These are phyloP conservation scores for Batillaria attramentaria DNA, from an alignment of 1,140 invertebrate species.

Conservation along the genomic window DNA sequence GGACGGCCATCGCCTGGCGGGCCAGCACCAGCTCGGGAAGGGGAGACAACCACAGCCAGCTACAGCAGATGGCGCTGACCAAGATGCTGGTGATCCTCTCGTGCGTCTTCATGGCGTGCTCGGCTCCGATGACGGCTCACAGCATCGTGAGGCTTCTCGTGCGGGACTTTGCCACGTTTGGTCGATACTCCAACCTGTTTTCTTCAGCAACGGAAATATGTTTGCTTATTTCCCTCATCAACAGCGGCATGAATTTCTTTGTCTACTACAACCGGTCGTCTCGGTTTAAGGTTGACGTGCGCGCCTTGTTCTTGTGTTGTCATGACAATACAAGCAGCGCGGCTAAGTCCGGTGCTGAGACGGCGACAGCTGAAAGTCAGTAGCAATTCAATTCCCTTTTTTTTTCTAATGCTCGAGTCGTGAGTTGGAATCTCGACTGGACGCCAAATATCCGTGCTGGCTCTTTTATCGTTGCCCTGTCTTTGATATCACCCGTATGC, in stretches of 20 bases:
- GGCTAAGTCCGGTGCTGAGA: no score
- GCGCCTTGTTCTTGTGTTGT: not conserved
- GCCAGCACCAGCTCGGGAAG: not conserved
- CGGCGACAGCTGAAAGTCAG: no score
- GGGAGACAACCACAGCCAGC: not conserved
- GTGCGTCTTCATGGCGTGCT: not conserved
- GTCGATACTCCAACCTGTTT: not conserved
- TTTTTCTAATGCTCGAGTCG: no score
- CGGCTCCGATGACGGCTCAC: not conserved
- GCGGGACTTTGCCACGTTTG: not conserved
- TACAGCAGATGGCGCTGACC: constrained; percentile 9
- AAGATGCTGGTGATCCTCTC: constrained; percentile 6
- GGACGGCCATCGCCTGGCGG: not conserved
- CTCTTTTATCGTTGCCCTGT: no score
- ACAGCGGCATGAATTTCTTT: not conserved
- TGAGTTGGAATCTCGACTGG: no score
- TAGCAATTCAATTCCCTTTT: no score
- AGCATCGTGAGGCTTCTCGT: not conserved
- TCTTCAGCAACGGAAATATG: not conserved
- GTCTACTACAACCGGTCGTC: constrained; percentile 2
- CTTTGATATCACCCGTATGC: no score
- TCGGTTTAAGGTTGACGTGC: not conserved
- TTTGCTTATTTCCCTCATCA: not conserved
- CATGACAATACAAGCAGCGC: no score
- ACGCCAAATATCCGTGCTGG: no score